phyloP scores from a whole-genome alignment of 2,888 invertebrate species.

The Drosophila neonasuta region DNA sequence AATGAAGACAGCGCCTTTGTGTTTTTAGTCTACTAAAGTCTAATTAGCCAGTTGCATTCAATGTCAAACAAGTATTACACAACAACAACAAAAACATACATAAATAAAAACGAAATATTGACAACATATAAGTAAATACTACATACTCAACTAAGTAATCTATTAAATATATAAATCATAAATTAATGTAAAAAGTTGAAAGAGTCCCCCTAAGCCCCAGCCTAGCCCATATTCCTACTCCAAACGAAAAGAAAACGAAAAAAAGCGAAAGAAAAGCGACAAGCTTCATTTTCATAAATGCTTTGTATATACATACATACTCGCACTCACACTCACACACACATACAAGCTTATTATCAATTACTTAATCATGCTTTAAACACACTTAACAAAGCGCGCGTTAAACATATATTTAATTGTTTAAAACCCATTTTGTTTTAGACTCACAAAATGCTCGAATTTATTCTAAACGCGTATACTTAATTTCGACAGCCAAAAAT shows the following conservation, averaged over 20 bases:
- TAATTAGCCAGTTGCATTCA: slow-evolving; percentile 58
- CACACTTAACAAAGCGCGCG: slow-evolving; percentile 30
- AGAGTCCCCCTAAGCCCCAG: slow-evolving; percentile 30
- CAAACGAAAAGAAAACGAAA: slow-evolving; percentile 24
- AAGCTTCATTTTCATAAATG: slow-evolving; percentile 58
- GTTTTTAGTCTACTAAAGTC: slow-evolving; percentile 46
- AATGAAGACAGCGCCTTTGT: slow-evolving; percentile 18
- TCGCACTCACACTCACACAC: slow-evolving; percentile 15
- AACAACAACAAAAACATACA: slow-evolving; percentile 29
- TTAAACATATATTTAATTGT: slow-evolving; percentile 29
- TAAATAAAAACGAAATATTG: slow-evolving; percentile 36
- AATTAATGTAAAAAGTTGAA: slow-evolving; percentile 66
- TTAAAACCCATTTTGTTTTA: slow-evolving; percentile 18
- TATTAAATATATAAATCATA: slow-evolving; percentile 42
- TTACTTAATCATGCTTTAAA: slow-evolving; percentile 53
- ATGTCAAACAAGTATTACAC: slow-evolving; percentile 71
- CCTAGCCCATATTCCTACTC: slow-evolving; percentile 31
- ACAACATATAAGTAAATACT: slow-evolving; percentile 34
- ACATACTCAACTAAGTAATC: slow-evolving; percentile 51
- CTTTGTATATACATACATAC: slow-evolving; percentile 67
- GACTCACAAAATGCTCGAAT: slow-evolving; percentile 56
- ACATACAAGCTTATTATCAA: slow-evolving; percentile 16
- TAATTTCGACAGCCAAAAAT: slow-evolving; percentile 64
- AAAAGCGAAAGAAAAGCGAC: slow-evolving; percentile 5
- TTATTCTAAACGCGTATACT: slow-evolving; percentile 47